phyloP scores from a whole-genome alignment of 2,113 vertebrate species.

The Oophaga pumilio region DNA sequence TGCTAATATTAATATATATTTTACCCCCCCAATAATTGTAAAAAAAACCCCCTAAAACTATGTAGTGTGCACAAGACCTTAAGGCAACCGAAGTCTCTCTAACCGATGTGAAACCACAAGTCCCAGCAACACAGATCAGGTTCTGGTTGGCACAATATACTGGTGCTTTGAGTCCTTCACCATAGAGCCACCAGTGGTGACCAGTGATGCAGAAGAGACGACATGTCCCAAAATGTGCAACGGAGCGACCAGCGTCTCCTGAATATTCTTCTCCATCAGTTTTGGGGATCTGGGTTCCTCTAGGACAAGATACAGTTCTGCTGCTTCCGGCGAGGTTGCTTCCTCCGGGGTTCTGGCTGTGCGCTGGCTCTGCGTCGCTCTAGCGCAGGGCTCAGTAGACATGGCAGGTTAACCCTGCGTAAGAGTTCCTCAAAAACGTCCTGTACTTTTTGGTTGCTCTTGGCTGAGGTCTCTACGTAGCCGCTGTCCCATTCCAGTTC shows the following conservation, averaged over 20 bases:
- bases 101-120: background rate
- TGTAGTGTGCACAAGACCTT: background rate
- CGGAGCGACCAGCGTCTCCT: background rate
- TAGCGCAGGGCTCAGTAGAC: constrained; percentile 63
- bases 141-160: background rate
- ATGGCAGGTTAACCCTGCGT: constrained; percentile 65
- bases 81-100: background rate
- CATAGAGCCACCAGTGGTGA: background rate
- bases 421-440: constrained; percentile 68
- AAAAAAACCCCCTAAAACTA: background rate
- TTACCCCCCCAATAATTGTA: background rate
- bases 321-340: constrained; percentile 61
- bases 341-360: constrained; percentile 39
- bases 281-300: background rate
- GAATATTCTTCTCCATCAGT: background rate
- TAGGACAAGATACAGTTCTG: constrained; percentile 70
- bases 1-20: background rate
- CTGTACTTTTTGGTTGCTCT: constrained; percentile 65
- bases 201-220: background rate
- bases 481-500: constrained; percentile 68
- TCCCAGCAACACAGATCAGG: background rate
- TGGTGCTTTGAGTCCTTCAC: background rate
- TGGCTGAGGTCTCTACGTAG: constrained; percentile 72
- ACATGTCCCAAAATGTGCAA: background rate
- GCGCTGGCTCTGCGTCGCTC: constrained; percentile 61